Conservation (phyloP, 2,888 invertebrate genomes). For the Oscheius sp. region DNA sequence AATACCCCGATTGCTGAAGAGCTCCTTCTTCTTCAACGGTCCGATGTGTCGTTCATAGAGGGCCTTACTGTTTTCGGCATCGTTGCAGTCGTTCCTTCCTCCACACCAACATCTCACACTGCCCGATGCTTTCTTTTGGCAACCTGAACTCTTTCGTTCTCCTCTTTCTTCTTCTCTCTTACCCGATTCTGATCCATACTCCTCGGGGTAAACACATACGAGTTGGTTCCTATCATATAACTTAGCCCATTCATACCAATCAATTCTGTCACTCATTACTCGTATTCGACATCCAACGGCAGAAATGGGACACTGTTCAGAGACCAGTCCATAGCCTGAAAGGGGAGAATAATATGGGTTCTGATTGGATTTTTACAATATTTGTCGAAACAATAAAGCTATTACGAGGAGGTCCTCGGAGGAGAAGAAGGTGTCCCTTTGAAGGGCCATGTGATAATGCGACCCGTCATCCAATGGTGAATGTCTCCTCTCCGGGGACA, state of each 20-base stretch:
- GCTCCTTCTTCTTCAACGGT: conserved; percentile 4
- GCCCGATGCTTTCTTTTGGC: conserved; percentile 49
- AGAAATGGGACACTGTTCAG: conserved; percentile 47
- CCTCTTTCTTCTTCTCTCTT: too few species aligned
- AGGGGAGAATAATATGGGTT: conserved; percentile 15
- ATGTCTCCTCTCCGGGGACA: conserved; percentile 12
- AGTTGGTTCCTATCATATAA: conserved; percentile 54
- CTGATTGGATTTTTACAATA: too few species aligned
- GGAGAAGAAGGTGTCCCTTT: background rate
- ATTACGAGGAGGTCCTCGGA: background rate
- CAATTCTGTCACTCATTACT: conserved; percentile 48
- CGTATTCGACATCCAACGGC: conserved; percentile 50
- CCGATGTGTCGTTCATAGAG: conserved; percentile 40
- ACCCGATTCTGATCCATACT: conserved; percentile 48
- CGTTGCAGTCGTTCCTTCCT: conserved; percentile 47
- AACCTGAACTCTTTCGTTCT: conserved; percentile 39
- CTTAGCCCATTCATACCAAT: conserved; percentile 52
- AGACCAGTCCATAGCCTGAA: conserved; percentile 51
- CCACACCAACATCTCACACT: conserved; percentile 55
- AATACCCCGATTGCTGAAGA: background rate
- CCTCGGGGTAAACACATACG: conserved; percentile 53
- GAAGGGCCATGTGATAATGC: conserved; percentile 25
- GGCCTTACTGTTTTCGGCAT: conserved; percentile 48
- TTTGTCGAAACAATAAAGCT: conserved; percentile 3
- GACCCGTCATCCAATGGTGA: conserved; percentile 24